Evolutionary conservation across 1,140 invertebrate genomes (phyloP), one percentile per base, ranked within the genome.

Genomic region (Lucilia cuprina): DNA sequence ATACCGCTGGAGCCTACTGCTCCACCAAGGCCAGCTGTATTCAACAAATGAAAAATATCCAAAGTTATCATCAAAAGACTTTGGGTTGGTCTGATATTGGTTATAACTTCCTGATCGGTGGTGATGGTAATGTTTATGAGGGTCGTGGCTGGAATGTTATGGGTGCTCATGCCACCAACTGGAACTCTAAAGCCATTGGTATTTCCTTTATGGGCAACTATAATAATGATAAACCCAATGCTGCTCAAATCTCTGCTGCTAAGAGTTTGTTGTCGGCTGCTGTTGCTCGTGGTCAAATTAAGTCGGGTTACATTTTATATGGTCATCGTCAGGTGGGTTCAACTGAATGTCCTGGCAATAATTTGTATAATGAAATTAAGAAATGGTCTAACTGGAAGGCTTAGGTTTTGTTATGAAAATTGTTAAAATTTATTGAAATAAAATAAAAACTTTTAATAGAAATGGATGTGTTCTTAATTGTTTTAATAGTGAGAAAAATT

Each of bases 281-380:
- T 12, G 93, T 96, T 0, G 86, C 85, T 49, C 88, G 90, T 8
- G 93, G 93, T 1, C 92, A 93, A 86, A 94, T 96, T 47, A 86
- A 88, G 4, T 84, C 90, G 2, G 89, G 94, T 84, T 96, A 96
- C 86, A 94, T 91, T 70, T 89, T 96, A 14, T 87, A 95, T 9
- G 95, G 94, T 0, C 95, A 96, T 86, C 92, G 95, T 80, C 95
- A 96, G 91, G 93, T 94, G 0, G 88, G 93, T 12, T 91, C 92
- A 2, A 96, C 95, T 0, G 93, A 94, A 83, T 96, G 95, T 88
- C 95, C 95, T 1, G 95, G 95, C n/a, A 91, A 94, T 17, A 91
- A 92, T 0, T 88, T 96, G 10, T 95, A 93, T 86, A 87, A 92
- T 2, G 93, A 94, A 84, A 94, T 96, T 25, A 89, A 92, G 77